phyloP scores from a whole-genome alignment of 2,888 invertebrate genomes.

The Neoitamus cyanurus region DNA sequence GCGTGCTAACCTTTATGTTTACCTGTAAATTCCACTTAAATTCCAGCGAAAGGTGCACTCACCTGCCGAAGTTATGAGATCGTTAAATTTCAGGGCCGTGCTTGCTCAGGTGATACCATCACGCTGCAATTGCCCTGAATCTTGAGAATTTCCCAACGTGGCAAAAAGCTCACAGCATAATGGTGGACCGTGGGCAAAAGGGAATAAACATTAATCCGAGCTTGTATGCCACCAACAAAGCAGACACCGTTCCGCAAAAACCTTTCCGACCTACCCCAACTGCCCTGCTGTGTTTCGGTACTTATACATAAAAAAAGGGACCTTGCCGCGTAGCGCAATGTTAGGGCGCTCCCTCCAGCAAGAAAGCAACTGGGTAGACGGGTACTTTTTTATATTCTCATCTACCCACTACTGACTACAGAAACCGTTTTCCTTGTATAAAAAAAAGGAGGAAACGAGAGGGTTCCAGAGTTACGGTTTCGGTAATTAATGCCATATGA shows the following conservation, averaged over 20 bases:
- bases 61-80: not conserved
- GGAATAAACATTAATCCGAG: not conserved
- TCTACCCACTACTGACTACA: not conserved
- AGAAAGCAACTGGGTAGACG: not conserved
- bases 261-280: slow-evolving; percentile 14
- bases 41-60: not conserved
- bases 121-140: not conserved
- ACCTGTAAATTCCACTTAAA: not conserved
- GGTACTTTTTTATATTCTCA: not conserved
- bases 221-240: not conserved
- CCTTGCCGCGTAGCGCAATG: not conserved
- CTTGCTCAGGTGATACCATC: not conserved
- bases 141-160: not conserved
- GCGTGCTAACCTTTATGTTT: not conserved
- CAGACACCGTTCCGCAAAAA: not conserved
- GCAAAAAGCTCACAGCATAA: not conserved
- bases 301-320: not conserved
- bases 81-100: not conserved
- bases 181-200: not conserved
- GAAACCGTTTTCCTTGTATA: not conserved
- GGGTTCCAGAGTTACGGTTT: not conserved
- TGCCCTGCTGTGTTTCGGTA: not conserved
- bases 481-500: slow-evolving; percentile 18
- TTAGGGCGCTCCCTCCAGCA: not conserved
- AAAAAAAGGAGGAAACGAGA: not conserved